Evolutionary conservation across 2,113 vertebrate species (phyloP).

Genomic region (Stegastes partitus): DNA sequence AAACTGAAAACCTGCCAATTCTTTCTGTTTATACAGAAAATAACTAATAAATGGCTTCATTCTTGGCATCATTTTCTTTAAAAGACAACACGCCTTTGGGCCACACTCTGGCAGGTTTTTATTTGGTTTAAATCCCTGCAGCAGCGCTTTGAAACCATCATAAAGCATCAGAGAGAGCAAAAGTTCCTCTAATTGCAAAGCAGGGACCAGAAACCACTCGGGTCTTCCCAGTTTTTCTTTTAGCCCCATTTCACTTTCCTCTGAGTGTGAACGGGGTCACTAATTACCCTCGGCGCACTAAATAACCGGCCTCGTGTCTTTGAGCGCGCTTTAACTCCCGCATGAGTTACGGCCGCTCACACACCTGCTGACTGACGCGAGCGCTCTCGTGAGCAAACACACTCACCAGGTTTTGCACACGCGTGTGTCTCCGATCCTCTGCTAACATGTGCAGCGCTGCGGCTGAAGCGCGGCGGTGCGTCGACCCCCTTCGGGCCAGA

Average conservation of each 20-base stretch:
- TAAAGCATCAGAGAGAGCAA: too few species aligned
- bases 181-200: too few species aligned
- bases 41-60: too few species aligned
- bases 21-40: too few species aligned
- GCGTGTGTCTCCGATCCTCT: background rate
- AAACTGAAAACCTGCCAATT: too few species aligned
- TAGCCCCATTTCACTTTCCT: background rate
- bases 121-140: background rate
- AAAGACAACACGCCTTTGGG: too few species aligned
- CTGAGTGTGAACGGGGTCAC: background rate
- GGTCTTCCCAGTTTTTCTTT: background rate
- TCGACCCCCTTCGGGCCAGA: constrained; percentile 19
- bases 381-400: constrained; percentile 36
- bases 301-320: background rate
- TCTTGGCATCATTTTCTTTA: too few species aligned
- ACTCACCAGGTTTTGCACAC: constrained; percentile 17
- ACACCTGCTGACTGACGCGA: constrained; percentile 13
- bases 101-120: too few species aligned
- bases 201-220: background rate
- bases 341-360: constrained; percentile 1
- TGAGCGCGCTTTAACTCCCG: background rate
- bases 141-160: background rate
- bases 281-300: background rate
- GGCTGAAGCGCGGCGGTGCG: constrained; percentile 25
- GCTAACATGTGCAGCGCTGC: constrained; percentile 38